Evolutionary conservation across 1,140 invertebrate species (phyloP).

Genomic region (Sarcophaga peregrina): DNA sequence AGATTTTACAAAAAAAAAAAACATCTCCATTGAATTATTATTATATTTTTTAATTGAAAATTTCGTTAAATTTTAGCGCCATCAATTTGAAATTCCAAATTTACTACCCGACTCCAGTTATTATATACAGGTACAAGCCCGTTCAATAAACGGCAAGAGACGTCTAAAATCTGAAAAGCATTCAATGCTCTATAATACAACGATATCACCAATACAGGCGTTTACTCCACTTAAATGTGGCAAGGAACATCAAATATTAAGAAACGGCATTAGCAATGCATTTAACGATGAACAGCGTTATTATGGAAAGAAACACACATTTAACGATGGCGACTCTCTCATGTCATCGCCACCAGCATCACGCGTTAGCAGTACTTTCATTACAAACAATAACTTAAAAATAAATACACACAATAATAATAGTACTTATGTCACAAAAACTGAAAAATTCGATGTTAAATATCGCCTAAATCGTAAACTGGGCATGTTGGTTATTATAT

Average conservation of each 20-base stretch:
- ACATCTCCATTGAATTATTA: background rate
- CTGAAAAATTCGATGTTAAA: conserved; percentile 50
- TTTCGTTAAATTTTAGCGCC: conserved; percentile 48
- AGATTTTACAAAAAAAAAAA: conserved; percentile 47
- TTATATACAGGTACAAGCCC: conserved; percentile 78
- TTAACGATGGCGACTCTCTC: background rate
- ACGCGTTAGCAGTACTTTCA: background rate
- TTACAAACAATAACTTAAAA: background rate
- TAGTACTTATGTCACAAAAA: conserved; percentile 6
- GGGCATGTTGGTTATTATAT: conserved; percentile 65
- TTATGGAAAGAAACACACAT: conserved; percentile 17
- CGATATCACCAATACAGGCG: conserved; percentile 54
- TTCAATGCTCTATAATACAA: conserved; percentile 75
- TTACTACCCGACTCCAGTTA: conserved; percentile 75
- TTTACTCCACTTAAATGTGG: conserved; percentile 52
- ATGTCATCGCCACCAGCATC: background rate
- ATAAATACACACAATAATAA: background rate
- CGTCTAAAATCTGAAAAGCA: conserved; percentile 75
- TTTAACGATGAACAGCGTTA: background rate
- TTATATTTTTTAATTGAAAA: background rate
- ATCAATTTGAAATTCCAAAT: conserved; percentile 69
- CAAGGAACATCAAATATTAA: conserved; percentile 45
- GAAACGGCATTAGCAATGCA: conserved; percentile 2
- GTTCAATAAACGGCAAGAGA: conserved; percentile 73
- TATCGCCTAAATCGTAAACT: conserved; percentile 63